Conservation (phyloP, 2,113 vertebrate species). For the Benitochromis conjunctus region DNA sequence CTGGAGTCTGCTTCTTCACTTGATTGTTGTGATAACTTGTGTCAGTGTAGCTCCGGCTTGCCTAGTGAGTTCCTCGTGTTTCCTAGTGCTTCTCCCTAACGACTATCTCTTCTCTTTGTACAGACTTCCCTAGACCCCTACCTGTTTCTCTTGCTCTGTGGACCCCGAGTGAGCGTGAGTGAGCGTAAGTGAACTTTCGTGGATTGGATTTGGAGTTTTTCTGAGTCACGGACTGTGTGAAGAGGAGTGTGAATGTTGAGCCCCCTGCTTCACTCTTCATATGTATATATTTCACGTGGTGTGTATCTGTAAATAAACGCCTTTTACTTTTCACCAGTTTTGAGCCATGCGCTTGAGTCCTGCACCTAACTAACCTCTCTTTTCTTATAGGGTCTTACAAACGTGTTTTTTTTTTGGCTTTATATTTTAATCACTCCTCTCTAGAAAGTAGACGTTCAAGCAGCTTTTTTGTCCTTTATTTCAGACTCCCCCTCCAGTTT, state of each 20-base stretch:
- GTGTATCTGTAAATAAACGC: not conserved
- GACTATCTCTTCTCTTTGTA: not conserved
- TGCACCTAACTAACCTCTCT: not conserved
- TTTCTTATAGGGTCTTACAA: not conserved
- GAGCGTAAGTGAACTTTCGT: not conserved
- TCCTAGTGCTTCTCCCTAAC: not conserved
- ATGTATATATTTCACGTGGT: not conserved
- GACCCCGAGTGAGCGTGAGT: not conserved
- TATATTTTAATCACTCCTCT: not conserved
- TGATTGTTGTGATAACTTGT: not conserved
- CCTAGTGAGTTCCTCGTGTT: not conserved
- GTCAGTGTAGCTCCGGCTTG: not conserved
- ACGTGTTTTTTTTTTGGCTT: not conserved
- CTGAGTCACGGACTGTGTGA: not conserved
- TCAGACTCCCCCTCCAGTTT: not conserved
- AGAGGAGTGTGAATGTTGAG: not conserved
- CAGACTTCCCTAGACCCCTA: not conserved
- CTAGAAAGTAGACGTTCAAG: not conserved
- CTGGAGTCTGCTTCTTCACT: not conserved
- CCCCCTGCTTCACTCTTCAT: not conserved
- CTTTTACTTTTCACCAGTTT: not conserved
- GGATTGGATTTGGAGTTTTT: not conserved
- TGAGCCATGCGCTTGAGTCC: not conserved
- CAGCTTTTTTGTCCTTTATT: not conserved
- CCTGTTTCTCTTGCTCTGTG: not conserved